Conservation (phyloP, 1,140 invertebrate species). For the Oryctes rhinoceros region DNA sequence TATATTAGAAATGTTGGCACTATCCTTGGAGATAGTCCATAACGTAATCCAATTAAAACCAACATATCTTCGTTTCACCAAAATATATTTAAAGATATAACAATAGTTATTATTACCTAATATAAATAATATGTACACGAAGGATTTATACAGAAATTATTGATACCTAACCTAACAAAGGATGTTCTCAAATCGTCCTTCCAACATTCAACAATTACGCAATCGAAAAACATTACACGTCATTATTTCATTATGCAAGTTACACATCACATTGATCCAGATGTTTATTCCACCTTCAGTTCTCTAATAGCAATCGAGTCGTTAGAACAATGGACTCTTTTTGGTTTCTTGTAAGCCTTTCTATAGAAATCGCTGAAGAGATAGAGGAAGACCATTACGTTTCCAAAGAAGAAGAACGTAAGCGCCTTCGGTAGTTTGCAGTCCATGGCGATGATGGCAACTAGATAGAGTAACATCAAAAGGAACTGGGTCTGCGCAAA, state of each 20-base stretch:
- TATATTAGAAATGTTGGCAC: too few relatives aligned
- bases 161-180: too few relatives aligned
- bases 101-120: constrained; percentile 6
- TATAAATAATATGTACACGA: not conserved
- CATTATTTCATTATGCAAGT: too few relatives aligned
- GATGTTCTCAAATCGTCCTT: too few relatives aligned
- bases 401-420: constrained; percentile 69
- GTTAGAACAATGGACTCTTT: not conserved
- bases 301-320: not conserved
- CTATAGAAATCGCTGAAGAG: constrained; percentile 65
- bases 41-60: not conserved
- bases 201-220: too few relatives aligned
- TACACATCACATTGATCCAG: too few relatives aligned
- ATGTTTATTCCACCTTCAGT: too few relatives aligned
- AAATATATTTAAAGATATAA: constrained; percentile 9
- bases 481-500: constrained; percentile 64
- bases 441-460: constrained; percentile 64
- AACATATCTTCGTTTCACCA: not conserved
- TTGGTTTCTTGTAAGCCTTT: constrained; percentile 66
- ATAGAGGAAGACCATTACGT: constrained; percentile 66
- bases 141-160: not conserved
- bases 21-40: too few relatives aligned
- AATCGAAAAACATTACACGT: too few relatives aligned
- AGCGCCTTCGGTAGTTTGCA: constrained; percentile 67
- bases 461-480: constrained; percentile 66